phyloP scores from a whole-genome alignment of 2,888 invertebrate genomes.

The Drosophila algonquin region DNA sequence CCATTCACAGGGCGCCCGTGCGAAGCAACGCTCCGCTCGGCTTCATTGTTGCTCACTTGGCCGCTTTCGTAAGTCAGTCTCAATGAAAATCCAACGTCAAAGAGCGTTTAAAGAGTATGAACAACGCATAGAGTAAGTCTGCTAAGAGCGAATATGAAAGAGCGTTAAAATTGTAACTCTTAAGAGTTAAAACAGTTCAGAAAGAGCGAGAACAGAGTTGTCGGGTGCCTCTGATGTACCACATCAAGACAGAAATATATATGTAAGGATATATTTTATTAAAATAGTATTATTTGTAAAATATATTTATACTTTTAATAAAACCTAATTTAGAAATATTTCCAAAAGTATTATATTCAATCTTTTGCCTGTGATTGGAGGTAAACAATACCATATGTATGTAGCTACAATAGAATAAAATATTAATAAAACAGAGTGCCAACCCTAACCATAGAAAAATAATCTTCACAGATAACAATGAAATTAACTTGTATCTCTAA shows the following conservation, averaged over 20 bases:
- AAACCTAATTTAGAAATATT: too few species aligned
- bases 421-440: too few species aligned
- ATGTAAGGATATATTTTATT: too few species aligned
- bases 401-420: too few species aligned
- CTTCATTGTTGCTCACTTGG: conserved; percentile 61
- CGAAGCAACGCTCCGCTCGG: conserved; percentile 24
- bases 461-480: neutral
- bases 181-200: conserved; percentile 9
- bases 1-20: conserved; percentile 2
- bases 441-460: neutral
- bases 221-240: neutral
- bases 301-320: too few species aligned
- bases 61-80: conserved; percentile 68
- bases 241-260: too few species aligned
- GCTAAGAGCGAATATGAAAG: conserved; percentile 39
- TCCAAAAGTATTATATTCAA: too few species aligned
- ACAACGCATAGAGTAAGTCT: conserved; percentile 41
- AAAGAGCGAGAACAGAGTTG: neutral
- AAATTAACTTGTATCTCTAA: conserved; percentile 6
- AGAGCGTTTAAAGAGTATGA: conserved; percentile 7
- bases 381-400: too few species aligned
- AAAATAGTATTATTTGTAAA: too few species aligned
- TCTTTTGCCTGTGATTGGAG: too few species aligned
- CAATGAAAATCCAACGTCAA: conserved; percentile 44
- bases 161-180: conserved; percentile 16